Evolutionary conservation across 2,797 vertebrate genomes (phyloP), one percentile per base, ranked within the genome.

Genomic region (Capromys pilorides): DNA sequence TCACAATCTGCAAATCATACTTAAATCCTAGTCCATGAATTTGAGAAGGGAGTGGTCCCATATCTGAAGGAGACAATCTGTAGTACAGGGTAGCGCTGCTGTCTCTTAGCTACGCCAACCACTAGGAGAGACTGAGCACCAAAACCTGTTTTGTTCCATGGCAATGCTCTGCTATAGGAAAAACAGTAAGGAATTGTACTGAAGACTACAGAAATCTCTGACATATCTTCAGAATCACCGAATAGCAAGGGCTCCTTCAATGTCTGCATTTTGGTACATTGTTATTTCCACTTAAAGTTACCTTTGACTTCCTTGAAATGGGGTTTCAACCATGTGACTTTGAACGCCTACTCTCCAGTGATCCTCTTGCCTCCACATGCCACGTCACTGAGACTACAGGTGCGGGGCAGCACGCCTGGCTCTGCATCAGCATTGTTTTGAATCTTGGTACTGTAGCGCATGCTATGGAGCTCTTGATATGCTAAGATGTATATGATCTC

Each of bases 391-490:
- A 11, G 8, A 33, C 16, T 45, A 18, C 28, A n/a, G 5, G 11
- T n/a, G 10, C 8, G 31, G 8, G 2, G 10, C 31, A 31, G 16
- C 67, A 19, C 5, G 12, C 66, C 18, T 24, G 41, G 18, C 6
- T 26, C 73, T 45, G 49, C 57, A 73, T 39, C 85, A 73, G 59
- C 71, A 41, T 64, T 49, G 78, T 36, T 18, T 87, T 31, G 54
- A 66, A 51, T 78, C 59, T 97, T 64, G 88, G 77, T 93, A 89
- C 54, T 86, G 94, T 88, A 24, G 2, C 67, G 59, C 67, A 57
- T 95, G 62, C 1, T 51, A 21, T 61, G 82, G 26, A 45, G 11
- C 9, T 96, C 92, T 86, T 16, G 14, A 82, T 61, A 14, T 4
- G 0, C 7, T 83, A 24, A 84, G 86, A 64, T 7, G 0, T 80